Conservation (phyloP, 2,797 vertebrate species). For the Podarcis lilfordi region DNA sequence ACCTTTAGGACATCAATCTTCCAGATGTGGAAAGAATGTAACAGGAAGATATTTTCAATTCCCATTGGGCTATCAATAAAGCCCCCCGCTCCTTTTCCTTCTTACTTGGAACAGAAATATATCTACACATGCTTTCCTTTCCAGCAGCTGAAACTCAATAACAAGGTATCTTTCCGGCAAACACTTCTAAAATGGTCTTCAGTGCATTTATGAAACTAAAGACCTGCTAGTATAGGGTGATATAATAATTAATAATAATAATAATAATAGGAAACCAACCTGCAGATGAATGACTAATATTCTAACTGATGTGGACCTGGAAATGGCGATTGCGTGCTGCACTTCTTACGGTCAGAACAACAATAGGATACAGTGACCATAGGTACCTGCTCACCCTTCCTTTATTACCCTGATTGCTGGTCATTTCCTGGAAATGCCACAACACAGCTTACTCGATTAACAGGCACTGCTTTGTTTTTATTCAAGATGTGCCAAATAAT, state of each 20-base stretch:
- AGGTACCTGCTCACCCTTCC: neutral
- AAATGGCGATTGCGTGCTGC: neutral
- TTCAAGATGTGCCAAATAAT: neutral
- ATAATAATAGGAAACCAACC: slow-evolving; percentile 32
- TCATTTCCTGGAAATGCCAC: neutral
- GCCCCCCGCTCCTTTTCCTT: neutral
- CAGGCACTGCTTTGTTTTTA: neutral
- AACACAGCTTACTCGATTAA: neutral
- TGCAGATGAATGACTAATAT: neutral
- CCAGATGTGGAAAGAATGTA: slow-evolving; percentile 63
- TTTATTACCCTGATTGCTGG: neutral
- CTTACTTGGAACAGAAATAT: neutral
- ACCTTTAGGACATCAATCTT: slow-evolving; percentile 43
- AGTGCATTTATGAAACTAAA: rapidly evolving
- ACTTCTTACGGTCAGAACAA: neutral
- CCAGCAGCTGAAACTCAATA: neutral
- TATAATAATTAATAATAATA: too few relatives aligned
- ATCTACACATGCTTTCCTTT: neutral
- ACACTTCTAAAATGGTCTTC: neutral
- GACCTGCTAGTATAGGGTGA: too few relatives aligned
- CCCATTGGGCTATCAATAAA: slow-evolving; percentile 43
- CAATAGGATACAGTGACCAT: rapidly evolving
- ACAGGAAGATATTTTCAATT: slow-evolving; percentile 62
- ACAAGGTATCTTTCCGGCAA: rapidly evolving
- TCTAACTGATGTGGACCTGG: neutral